Percentiles rank a stretch among this genome's conserved stretches.
These are phyloP conservation scores for Aphaenogaster floridana DNA, from an alignment of 1,140 invertebrate species.

Conservation along the genomic window DNA sequence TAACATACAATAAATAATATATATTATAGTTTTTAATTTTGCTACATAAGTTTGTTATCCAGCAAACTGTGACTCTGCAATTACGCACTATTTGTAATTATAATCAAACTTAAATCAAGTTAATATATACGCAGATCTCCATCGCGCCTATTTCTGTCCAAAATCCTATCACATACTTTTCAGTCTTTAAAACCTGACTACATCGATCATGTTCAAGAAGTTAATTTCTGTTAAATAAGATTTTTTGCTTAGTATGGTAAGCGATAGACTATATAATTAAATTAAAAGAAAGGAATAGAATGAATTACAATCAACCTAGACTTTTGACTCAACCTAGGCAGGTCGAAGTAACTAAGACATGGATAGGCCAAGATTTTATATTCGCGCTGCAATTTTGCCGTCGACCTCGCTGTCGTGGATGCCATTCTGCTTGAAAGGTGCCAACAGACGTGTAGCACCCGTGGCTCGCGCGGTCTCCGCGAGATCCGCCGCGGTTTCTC, in stretches of 20 bases:
- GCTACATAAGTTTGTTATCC: not conserved
- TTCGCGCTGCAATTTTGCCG: not conserved
- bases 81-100: not conserved
- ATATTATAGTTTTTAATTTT: not conserved
- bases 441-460: not conserved
- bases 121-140: not conserved
- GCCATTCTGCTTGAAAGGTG: not conserved
- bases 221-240: not conserved
- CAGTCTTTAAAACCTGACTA: not conserved
- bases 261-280: not conserved
- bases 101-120: not conserved
- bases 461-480: conserved; percentile 73
- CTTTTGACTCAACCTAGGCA: not conserved
- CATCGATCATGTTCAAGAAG: not conserved
- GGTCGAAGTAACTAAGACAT: not conserved
- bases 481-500: conserved; percentile 86
- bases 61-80: not conserved
- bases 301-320: not conserved
- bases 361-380: not conserved
- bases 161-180: not conserved
- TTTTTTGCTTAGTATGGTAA: not conserved
- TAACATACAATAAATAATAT: not conserved
- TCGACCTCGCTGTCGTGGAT: not conserved
- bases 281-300: not conserved
- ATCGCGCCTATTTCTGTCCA: not conserved